phyloP scores from a whole-genome alignment of 2,888 invertebrate species.

The Phania funesta region DNA sequence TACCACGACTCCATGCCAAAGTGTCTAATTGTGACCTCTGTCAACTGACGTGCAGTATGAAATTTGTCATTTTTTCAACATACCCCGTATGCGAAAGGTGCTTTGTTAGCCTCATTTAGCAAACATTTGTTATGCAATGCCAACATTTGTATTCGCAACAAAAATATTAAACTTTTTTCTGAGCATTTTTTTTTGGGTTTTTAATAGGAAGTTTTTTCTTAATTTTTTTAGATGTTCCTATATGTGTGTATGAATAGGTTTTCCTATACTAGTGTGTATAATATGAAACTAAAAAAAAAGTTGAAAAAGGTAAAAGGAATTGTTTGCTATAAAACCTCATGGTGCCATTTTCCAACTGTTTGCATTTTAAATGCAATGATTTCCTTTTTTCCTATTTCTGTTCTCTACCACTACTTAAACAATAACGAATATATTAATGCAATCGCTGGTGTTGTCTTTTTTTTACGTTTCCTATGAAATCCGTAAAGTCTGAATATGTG shows the following conservation, averaged over 20 bases:
- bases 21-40: not conserved
- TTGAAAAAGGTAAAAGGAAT: conserved; percentile 64
- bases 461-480: conserved; percentile 56
- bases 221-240: conserved; percentile 9
- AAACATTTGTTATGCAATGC: conserved; percentile 75
- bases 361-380: conserved; percentile 79
- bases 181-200: conserved; percentile 70
- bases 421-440: conserved; percentile 19
- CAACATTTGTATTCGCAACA: conserved; percentile 78
- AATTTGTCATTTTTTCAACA: conserved; percentile 14
- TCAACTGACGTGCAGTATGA: conserved; percentile 15
- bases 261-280: conserved; percentile 1
- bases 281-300: not conserved
- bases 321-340: conserved; percentile 68
- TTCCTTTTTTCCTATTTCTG: conserved; percentile 70
- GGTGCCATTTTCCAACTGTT: conserved; percentile 69
- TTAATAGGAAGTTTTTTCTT: conserved; percentile 16
- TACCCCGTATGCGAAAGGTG: conserved; percentile 56
- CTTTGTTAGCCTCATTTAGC: conserved; percentile 69
- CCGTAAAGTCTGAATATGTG: conserved; percentile 38
- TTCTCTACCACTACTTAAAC: conserved; percentile 33
- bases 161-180: conserved; percentile 71
- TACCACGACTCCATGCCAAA: too few species aligned
- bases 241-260: not conserved
- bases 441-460: conserved; percentile 31